Evolutionary conservation across 2,113 vertebrate species (phyloP).

Genomic region (Benitochromis conjunctus): DNA sequence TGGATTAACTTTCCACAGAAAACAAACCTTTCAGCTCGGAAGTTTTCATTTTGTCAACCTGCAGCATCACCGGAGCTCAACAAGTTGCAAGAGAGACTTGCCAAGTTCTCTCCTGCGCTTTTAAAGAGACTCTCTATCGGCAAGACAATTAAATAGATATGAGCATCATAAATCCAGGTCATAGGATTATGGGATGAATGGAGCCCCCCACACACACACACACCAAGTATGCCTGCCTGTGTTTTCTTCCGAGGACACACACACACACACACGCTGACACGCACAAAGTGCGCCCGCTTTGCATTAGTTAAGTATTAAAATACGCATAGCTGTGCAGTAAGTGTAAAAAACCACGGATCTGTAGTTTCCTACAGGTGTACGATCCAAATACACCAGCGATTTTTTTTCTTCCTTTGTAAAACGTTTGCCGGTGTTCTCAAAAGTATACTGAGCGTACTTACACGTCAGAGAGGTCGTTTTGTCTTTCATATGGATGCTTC

Average conservation of each 20-base stretch:
- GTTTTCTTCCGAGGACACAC: neutral
- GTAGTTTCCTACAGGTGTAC: neutral
- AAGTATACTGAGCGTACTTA: constrained; percentile 48
- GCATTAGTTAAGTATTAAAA: neutral
- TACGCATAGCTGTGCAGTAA: neutral
- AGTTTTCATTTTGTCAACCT: constrained; percentile 18
- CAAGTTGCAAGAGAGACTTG: neutral
- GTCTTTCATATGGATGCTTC: constrained; percentile 69
- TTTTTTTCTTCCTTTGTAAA: neutral
- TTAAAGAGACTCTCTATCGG: constrained; percentile 11
- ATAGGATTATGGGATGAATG: constrained; percentile 21
- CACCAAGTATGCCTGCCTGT: neutral
- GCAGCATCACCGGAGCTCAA: neutral
- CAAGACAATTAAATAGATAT: constrained; percentile 30
- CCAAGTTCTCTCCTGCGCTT: neutral
- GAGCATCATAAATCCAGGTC: constrained; percentile 37
- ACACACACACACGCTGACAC: neutral
- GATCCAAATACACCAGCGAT: neutral
- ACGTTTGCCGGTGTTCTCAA: neutral
- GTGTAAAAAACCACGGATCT: neutral
- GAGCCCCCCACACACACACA: neutral
- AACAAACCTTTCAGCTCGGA: constrained; percentile 58
- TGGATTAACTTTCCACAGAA: neutral
- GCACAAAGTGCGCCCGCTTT: neutral
- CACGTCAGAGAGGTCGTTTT: constrained; percentile 66